Conservation (phyloP, 2,888 invertebrate genomes). For the Trissonchulus sp. region DNA sequence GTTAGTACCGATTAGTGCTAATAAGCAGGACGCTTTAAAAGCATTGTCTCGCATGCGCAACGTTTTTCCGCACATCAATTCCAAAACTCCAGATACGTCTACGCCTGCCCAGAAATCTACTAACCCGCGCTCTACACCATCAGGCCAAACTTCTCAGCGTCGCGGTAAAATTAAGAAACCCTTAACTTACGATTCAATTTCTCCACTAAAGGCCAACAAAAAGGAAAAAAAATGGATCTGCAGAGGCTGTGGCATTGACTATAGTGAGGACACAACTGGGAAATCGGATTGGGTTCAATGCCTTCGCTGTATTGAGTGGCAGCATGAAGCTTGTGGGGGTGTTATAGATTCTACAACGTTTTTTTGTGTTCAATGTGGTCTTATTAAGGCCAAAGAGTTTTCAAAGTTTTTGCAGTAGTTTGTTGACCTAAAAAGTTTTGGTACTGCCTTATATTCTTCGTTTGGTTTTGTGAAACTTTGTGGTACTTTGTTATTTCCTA, state of each 20-base stretch:
- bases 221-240: constrained; percentile 12
- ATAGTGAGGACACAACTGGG: not conserved
- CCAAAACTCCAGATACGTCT: not conserved
- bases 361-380: not conserved
- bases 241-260: not conserved
- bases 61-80: not conserved
- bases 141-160: not conserved
- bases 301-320: not conserved
- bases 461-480: no score
- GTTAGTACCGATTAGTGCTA: not conserved
- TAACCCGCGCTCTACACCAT: no score
- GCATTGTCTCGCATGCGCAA: not conserved
- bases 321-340: constrained; percentile 17
- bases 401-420: not conserved
- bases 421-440: no score
- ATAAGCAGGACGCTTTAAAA: not conserved
- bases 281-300: constrained; percentile 9
- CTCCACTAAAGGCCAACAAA: not conserved
- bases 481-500: no score
- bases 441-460: no score
- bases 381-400: not conserved
- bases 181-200: no score
- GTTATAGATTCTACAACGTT: constrained; percentile 10
- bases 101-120: not conserved
- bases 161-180: no score